A percentile compares a stretch with the other conserved stretches of the same genome.
Evolutionary conservation across 2,888 invertebrate species (phyloP).

Genomic region (Pheosia tremula): DNA sequence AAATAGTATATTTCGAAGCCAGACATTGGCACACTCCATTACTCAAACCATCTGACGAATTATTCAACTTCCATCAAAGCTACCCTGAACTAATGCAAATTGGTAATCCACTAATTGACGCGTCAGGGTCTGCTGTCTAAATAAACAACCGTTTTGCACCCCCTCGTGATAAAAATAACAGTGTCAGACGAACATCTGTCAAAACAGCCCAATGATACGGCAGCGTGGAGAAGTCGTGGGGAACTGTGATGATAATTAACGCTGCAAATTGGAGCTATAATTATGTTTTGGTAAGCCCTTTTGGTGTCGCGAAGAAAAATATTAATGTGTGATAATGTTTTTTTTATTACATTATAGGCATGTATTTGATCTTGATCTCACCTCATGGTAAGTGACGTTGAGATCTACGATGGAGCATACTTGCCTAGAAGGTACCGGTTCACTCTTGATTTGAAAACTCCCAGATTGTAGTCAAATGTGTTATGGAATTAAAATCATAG

Average conservation of each 20-base stretch:
- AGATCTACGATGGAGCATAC: too few species aligned
- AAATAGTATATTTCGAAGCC: not conserved
- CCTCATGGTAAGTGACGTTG: too few species aligned
- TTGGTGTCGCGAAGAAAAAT: not conserved
- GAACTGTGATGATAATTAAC: not conserved
- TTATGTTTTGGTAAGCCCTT: not conserved
- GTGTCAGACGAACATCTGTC: slow-evolving; percentile 63
- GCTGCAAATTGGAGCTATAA: not conserved
- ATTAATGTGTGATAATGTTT: too few species aligned
- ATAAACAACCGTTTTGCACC: slow-evolving; percentile 54
- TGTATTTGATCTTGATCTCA: too few species aligned
- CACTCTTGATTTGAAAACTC: too few species aligned
- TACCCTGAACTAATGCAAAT: slow-evolving; percentile 6
- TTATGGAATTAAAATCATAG: too few species aligned
- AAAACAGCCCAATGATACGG: slow-evolving; percentile 48
- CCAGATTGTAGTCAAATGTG: too few species aligned
- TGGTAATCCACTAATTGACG: slow-evolving; percentile 38
- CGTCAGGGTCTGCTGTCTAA: slow-evolving; percentile 42
- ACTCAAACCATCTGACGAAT: slow-evolving; percentile 3
- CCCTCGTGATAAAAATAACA: slow-evolving; percentile 60
- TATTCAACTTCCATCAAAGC: not conserved
- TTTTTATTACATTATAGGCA: too few species aligned
- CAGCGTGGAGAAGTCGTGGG: not conserved
- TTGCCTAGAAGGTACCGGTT: too few species aligned
- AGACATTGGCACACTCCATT: not conserved